phyloP scores from a whole-genome alignment of 2,797 vertebrate genomes.

The Psittacula derbiana region DNA sequence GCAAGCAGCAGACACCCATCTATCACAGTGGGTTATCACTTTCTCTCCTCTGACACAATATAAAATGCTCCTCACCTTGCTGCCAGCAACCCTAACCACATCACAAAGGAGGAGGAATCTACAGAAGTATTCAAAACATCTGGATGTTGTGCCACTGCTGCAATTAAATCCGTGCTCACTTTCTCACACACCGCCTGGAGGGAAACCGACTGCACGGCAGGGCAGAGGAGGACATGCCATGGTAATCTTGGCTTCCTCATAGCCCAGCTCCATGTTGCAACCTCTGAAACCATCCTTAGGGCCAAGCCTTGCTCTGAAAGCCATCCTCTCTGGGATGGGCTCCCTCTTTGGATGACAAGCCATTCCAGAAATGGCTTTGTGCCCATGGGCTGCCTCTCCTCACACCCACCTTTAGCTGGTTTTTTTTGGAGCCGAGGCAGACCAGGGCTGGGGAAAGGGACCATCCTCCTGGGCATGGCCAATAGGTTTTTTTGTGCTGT shows the following conservation, averaged over 20 bases:
- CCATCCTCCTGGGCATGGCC: rapidly evolving
- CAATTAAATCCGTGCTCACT: slow-evolving; percentile 45
- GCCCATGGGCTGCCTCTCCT: not conserved
- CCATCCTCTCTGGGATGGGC: rapidly evolving
- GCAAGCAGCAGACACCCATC: not conserved
- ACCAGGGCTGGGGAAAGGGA: not conserved
- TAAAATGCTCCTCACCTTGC: not conserved
- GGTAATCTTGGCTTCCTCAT: not conserved
- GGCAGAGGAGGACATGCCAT: slow-evolving; percentile 27
- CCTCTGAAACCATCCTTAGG: not conserved
- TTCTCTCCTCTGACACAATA: not conserved
- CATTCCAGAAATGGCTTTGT: rapidly evolving
- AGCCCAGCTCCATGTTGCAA: not conserved
- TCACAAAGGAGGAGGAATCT: slow-evolving; percentile 59
- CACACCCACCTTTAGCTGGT: rapidly evolving
- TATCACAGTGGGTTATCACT: not conserved
- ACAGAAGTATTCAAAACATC: slow-evolving; percentile 61
- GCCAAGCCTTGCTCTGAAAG: not conserved
- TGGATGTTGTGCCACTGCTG: slow-evolving; percentile 28
- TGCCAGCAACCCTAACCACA: slow-evolving; percentile 55
- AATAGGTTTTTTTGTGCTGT: not conserved
- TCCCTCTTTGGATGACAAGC: not conserved
- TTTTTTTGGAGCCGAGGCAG: not conserved
- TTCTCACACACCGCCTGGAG: slow-evolving; percentile 29
- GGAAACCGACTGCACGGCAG: not conserved